Evolutionary conservation across 2,888 invertebrate species (phyloP).

Genomic region (Clusia tigrina): DNA sequence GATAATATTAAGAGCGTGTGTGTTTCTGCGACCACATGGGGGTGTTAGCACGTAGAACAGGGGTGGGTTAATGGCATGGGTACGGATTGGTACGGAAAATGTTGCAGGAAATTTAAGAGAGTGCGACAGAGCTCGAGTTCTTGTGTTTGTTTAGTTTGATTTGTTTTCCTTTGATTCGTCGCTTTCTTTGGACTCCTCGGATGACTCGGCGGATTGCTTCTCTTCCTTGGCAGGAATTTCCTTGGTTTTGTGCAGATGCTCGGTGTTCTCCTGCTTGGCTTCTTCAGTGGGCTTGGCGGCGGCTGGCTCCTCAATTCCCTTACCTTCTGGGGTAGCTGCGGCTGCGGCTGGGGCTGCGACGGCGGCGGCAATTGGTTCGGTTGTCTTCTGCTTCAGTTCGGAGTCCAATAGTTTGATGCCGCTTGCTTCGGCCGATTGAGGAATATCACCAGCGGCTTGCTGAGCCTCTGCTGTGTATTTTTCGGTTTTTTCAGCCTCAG

Average conservation of each 20-base stretch:
- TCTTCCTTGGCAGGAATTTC: constrained; percentile 42
- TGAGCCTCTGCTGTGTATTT: constrained; percentile 14
- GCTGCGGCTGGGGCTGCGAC: constrained; percentile 34
- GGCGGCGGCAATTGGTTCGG: background rate
- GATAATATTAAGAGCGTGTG: constrained; percentile 36
- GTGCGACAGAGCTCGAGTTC: background rate
- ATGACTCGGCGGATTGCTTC: constrained; percentile 44
- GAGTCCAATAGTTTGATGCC: background rate
- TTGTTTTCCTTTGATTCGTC: constrained; percentile 53
- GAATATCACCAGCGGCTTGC: background rate
- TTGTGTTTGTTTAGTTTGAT: constrained; percentile 38
- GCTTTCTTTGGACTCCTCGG: constrained; percentile 56
- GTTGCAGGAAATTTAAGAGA: constrained; percentile 37
- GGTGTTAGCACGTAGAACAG: constrained; percentile 29
- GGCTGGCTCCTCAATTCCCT: constrained; percentile 55
- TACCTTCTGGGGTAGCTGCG: constrained; percentile 49
- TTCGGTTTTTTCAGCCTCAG: constrained; percentile 20
- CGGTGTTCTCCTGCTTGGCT: constrained; percentile 24
- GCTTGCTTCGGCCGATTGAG: constrained; percentile 3
- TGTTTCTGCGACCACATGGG: constrained; percentile 17
- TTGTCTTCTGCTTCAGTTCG: background rate
- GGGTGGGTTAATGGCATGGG: constrained; percentile 31
- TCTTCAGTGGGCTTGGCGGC: constrained; percentile 14
- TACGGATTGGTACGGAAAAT: constrained; percentile 16
- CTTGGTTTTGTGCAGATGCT: constrained; percentile 37